Evolutionary conservation across 2,888 invertebrate genomes (phyloP).

Genomic region (Nebria salina): DNA sequence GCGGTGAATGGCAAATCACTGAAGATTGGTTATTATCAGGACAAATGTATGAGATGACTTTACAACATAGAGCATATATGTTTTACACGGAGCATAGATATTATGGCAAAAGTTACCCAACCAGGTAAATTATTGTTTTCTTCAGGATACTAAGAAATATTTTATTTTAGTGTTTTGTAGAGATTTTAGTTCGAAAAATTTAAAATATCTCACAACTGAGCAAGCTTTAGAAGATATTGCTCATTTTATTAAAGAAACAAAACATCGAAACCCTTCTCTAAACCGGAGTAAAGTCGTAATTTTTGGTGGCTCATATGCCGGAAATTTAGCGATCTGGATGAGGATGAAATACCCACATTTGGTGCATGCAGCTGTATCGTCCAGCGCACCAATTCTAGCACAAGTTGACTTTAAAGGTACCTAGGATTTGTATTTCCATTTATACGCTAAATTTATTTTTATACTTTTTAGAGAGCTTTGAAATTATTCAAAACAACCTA

Average conservation of each 20-base stretch:
- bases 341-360: constrained; percentile 69
- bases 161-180: constrained; percentile 48
- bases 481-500: constrained; percentile 10
- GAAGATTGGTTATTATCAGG: constrained; percentile 68
- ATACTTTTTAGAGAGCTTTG: background rate
- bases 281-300: constrained; percentile 57
- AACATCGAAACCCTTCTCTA: constrained; percentile 53
- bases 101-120: constrained; percentile 79
- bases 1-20: constrained; percentile 77
- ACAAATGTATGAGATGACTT: constrained; percentile 70
- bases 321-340: constrained; percentile 70
- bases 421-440: background rate
- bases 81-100: constrained; percentile 83
- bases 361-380: constrained; percentile 68
- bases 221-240: constrained; percentile 63
- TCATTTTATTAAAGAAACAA: constrained; percentile 57
- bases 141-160: too few species aligned
- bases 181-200: constrained; percentile 55
- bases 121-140: constrained; percentile 64
- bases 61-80: constrained; percentile 68
- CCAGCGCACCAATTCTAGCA: constrained; percentile 69
- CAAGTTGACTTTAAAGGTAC: constrained; percentile 69
- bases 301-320: constrained; percentile 71
- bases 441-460: constrained; percentile 8
- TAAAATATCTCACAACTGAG: constrained; percentile 60